Conservation (phyloP, 2,797 vertebrate genomes). For the Psittacula derbiana region DNA sequence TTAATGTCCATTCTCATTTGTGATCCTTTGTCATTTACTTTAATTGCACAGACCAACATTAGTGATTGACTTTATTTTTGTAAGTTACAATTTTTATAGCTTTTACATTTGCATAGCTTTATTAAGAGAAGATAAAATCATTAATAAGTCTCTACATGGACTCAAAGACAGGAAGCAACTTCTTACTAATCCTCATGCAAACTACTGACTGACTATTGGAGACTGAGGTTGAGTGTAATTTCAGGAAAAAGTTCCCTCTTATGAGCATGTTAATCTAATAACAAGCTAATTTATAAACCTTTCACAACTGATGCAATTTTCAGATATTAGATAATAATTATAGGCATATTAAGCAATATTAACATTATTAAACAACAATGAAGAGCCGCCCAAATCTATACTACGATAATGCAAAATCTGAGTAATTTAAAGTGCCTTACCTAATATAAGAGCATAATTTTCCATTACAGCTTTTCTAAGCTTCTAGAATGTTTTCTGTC, state of each 20-base stretch:
- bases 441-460: neutral
- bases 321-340: conserved; percentile 34
- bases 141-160: neutral
- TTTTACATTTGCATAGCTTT: neutral
- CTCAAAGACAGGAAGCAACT: neutral
- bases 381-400: neutral
- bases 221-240: neutral
- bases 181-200: conserved; percentile 44
- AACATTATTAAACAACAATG: conserved; percentile 39
- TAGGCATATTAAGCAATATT: conserved; percentile 41
- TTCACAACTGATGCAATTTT: conserved; percentile 11
- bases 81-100: neutral
- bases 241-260: neutral
- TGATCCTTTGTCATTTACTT: neutral
- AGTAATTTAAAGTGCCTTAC: conserved; percentile 12
- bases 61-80: neutral
- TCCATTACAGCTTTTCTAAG: neutral
- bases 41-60: neutral
- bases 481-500: neutral
- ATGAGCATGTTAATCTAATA: neutral
- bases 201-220: conserved; percentile 7
- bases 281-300: conserved; percentile 19
- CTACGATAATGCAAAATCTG: neutral
- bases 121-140: neutral
- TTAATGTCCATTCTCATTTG: neutral